phyloP scores from a whole-genome alignment of 2,888 invertebrate genomes.

The Zaprionus lineosus region DNA sequence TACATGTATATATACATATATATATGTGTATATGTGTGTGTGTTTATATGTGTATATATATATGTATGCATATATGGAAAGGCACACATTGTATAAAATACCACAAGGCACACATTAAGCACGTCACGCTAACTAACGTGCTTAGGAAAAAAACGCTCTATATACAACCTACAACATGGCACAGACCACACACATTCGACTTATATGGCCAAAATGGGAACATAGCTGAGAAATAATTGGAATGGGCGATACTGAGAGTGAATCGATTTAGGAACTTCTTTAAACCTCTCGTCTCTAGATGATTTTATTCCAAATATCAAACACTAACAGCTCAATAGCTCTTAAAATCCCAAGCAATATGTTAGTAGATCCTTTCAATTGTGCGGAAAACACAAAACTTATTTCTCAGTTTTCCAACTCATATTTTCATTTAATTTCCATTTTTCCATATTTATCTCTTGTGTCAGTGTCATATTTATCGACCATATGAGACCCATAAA shows the following conservation, averaged over 20 bases:
- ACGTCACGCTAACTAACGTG: conserved; percentile 39
- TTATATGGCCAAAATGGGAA: conserved; percentile 6
- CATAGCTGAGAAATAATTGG: neutral
- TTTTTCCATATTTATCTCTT: neutral
- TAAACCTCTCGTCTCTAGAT: too few species aligned
- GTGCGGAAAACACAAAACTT: too few species aligned
- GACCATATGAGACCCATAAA: conserved; percentile 3
- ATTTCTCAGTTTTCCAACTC: neutral
- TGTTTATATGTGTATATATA: too few species aligned
- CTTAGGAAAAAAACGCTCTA: conserved; percentile 25
- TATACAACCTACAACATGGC: conserved; percentile 31
- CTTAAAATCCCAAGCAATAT: too few species aligned
- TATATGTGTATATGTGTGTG: too few species aligned
- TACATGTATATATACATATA: conserved; percentile 12
- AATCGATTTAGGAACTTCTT: too few species aligned
- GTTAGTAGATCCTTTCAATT: too few species aligned
- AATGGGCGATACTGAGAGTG: conserved; percentile 1
- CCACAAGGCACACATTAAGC: conserved; percentile 37
- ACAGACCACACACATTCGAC: conserved; percentile 9
- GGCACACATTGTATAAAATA: conserved; percentile 54
- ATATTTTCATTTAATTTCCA: neutral
- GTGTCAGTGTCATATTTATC: neutral
- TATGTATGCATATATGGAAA: too few species aligned
- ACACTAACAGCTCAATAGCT: too few species aligned
- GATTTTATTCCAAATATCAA: too few species aligned